Evolutionary conservation across 1,140 invertebrate genomes (phyloP).

Genomic region (Drosophila subpulchrella): DNA sequence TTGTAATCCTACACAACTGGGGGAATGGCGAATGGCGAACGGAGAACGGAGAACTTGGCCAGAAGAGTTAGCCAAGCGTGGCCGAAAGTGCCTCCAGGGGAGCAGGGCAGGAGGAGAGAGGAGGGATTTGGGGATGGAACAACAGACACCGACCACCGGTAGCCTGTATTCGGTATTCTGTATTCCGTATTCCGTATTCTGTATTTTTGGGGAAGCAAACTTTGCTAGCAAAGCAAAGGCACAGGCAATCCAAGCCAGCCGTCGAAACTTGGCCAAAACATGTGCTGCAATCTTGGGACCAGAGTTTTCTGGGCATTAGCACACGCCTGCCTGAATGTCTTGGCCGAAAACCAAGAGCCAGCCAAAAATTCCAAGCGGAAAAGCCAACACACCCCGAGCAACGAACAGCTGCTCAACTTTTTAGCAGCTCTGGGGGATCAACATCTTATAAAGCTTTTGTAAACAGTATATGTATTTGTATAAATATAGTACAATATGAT

Average conservation of each 20-base stretch:
- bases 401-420: conserved; percentile 37
- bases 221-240: conserved; percentile 29
- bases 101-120: conserved; percentile 9
- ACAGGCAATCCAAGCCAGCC: conserved; percentile 9
- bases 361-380: conserved; percentile 35
- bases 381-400: neutral
- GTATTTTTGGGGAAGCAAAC: conserved; percentile 33
- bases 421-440: conserved; percentile 8
- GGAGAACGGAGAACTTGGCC: conserved; percentile 16
- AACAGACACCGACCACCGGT: conserved; percentile 56
- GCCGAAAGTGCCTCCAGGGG: conserved; percentile 71
- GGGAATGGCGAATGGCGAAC: conserved; percentile 5
- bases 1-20: conserved; percentile 72
- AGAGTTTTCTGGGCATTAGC: conserved; percentile 72
- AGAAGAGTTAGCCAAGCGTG: conserved; percentile 64
- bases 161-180: conserved; percentile 33
- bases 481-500: conserved; percentile 28
- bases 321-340: conserved; percentile 75
- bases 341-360: conserved; percentile 16
- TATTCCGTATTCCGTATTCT: conserved; percentile 14
- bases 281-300: conserved; percentile 68
- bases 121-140: neutral
- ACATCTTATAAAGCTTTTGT: conserved; percentile 4
- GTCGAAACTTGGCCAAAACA: conserved; percentile 72
- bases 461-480: conserved; percentile 44